Evolutionary conservation across 2,113 vertebrate species (phyloP), one percentile per base, ranked within the genome.

Genomic region (Antidorcas marsupialis): DNA sequence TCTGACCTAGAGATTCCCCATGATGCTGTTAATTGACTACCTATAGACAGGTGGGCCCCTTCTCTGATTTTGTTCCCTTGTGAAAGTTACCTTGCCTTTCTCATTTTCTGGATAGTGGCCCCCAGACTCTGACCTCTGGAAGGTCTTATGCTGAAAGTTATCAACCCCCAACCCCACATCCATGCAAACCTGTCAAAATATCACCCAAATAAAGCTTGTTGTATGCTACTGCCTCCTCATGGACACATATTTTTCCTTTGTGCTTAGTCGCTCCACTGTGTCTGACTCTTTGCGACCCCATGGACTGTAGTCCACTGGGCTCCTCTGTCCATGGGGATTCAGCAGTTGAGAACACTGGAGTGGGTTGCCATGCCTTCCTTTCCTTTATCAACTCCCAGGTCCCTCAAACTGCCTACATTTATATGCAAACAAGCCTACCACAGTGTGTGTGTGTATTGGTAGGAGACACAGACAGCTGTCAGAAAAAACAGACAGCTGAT

Each of bases 401-500:
- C n/a, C 28, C 28, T 62, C 86, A 79, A 62, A 57, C 36, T 86
- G 27, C 86, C 55, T 64, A 28, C 10, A 64, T 78, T 57, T 91
- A 50, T 55, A 92, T 52, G 8, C 27, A 95, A 95, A 81, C 6
- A 89, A 47, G 33, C 33, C 9, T 64, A 16, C n/a, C 43, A 36
- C 12, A 47, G 5, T 12, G 25, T 55, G 45, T 39, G 14, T 39
- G 14, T 23, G n/a, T 36, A 14, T 84, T 79, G 17, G 25, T 14
- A 92, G 36, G 13, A 92, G 10, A 85, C 11, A 27, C 67, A 23
- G 10, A 71, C 67, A 71, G 19, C n/a, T 71, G 5, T 71, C 67
- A 71, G 67, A 86, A n/a, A 92, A 82, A 86, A 53, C 60, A 87
- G 74, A 45, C 8, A 39, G 28, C n/a, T 39, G 55, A 64, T 78